Conservation (phyloP, 92 coral and sea anemone genomes). For the Pocillopora grandis region DNA sequence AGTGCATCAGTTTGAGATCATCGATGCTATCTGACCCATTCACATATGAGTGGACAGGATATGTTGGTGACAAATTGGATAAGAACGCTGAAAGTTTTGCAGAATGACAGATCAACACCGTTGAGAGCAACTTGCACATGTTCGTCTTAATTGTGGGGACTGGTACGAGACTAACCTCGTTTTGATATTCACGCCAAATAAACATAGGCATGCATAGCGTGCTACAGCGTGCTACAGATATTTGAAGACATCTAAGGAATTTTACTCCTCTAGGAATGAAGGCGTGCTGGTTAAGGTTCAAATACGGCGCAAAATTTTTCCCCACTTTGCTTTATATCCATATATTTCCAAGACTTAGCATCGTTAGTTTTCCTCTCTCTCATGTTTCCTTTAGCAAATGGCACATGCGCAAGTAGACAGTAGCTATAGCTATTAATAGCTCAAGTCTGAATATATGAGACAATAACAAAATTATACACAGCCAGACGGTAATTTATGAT, state of each 20-base stretch:
- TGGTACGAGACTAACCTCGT: conserved; percentile 25
- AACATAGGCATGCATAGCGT: conserved; percentile 3
- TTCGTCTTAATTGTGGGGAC: neutral
- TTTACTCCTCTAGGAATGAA: too few relatives aligned
- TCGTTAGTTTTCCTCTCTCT: too few relatives aligned
- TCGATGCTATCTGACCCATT: neutral
- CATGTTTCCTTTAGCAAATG: too few relatives aligned
- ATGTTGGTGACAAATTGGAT: neutral
- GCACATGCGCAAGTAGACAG: too few relatives aligned
- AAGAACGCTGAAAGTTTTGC: neutral
- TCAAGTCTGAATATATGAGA: too few relatives aligned
- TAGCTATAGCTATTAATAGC: neutral
- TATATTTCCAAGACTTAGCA: too few relatives aligned
- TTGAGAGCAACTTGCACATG: conserved; percentile 26
- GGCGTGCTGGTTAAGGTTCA: too few relatives aligned
- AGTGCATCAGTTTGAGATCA: conserved; percentile 15
- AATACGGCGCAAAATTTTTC: too few relatives aligned
- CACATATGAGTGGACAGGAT: neutral
- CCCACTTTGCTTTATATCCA: too few relatives aligned
- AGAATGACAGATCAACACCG: conserved; percentile 30
- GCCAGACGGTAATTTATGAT: too few relatives aligned
- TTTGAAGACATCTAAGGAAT: neutral
- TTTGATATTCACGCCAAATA: neutral
- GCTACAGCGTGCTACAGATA: neutral
- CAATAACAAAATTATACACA: too few relatives aligned